Evolutionary conservation across 2,113 vertebrate species (phyloP).

Genomic region (Alexandromys fortis): DNA sequence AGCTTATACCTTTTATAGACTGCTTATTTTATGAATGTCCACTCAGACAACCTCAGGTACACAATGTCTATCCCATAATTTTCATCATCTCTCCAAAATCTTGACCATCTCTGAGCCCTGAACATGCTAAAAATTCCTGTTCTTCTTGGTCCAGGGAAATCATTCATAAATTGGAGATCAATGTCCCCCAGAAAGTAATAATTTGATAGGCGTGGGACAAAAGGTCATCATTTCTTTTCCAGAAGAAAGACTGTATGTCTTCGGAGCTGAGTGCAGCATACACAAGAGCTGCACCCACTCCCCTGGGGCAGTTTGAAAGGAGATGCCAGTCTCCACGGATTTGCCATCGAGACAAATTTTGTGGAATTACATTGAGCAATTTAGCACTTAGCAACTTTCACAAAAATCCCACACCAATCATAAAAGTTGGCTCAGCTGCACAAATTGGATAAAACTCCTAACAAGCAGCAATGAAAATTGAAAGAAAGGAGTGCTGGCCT

Average conservation of each 20-base stretch:
- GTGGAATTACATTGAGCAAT: slow-evolving; percentile 83
- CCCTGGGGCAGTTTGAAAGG: slow-evolving; percentile 64
- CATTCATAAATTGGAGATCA: background rate
- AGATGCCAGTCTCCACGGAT: slow-evolving; percentile 72
- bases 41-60: background rate
- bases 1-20: background rate
- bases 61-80: background rate
- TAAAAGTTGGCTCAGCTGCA: slow-evolving; percentile 83
- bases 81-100: slow-evolving; percentile 33
- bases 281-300: background rate
- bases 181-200: background rate
- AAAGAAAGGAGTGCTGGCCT: slow-evolving; percentile 74
- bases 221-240: slow-evolving; percentile 5
- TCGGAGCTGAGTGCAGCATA: background rate
- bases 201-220: slow-evolving; percentile 36
- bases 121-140: background rate
- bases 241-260: slow-evolving; percentile 45
- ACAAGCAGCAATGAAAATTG: slow-evolving; percentile 80
- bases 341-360: slow-evolving; percentile 79
- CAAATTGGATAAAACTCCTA: slow-evolving; percentile 80
- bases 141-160: slow-evolving; percentile 40
- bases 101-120: background rate
- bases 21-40: background rate
- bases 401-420: slow-evolving; percentile 86
- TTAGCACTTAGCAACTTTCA: slow-evolving; percentile 85